Evolutionary conservation across 1,140 invertebrate species (phyloP), one percentile per base, ranked within the genome.

Genomic region (Drosophila miranda): DNA sequence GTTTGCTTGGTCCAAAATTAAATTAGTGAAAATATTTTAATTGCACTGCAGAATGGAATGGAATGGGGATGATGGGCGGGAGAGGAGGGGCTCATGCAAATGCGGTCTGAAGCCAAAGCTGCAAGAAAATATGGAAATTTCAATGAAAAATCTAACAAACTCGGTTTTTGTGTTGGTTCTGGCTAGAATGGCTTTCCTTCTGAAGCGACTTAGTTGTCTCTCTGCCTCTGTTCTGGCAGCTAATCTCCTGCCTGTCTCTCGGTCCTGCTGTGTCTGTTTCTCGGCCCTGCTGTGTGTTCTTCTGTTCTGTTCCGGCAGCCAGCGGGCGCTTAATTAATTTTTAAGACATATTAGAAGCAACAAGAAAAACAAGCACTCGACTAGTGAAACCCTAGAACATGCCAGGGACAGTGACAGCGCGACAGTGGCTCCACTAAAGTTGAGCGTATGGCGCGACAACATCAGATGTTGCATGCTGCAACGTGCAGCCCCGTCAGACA

Each of bases 21-120:
- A 78, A 78, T 84, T 83, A 71, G 48, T 52, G 59, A 52, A 75
- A 76, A 73, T 86, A 84, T 80, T 84, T 84, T 61, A 84, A 79
- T 80, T 84, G 60, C 59, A 55, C 51, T 75, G 42, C 43, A 60
- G 21, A 53, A 1, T 5, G 34, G n/a, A 11, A 11, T 34, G 26
- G 16, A 23, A 13, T 4, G 6, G 11, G 50, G 11, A 52, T 2
- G 48, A 16, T 16, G 6, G 6, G 9, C 6, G 6, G 26, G 9
- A 11, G 2, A 30, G 34, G 34, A 16, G 30, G 3, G 11, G 21
- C 19, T 54, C 61, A 72, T 71, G 67, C 50, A 68, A 68, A 68
- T 68, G 62, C 11, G 50, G 11, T 30, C 21, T 1, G 6, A 19
- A 61, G 62, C 16, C 16, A 1, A 64, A 19, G 42, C 42, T 46